Evolutionary conservation across 2,113 vertebrate genomes (phyloP), one percentile per base, ranked within the genome.

Genomic region (Pseudonaja textilis): DNA sequence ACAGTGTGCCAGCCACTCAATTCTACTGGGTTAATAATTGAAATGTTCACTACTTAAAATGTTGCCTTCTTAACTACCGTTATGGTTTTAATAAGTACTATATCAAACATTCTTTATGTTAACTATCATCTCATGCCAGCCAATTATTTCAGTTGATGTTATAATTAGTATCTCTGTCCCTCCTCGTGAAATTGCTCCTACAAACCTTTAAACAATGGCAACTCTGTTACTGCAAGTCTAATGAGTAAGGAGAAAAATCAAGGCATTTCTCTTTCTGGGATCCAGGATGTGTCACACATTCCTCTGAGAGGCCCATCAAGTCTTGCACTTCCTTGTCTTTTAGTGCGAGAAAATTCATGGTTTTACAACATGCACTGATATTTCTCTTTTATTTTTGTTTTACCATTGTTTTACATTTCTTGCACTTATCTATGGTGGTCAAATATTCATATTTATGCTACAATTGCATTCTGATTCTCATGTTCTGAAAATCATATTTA

Each of bases 11-110:
- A 89, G 7, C 88, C 74, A 42, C 42, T 74, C 3, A n/a, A 5
- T 50, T 61, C 88, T 90, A 42, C 34, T n/a, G 25, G 42, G 34
- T 25, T 86, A 88, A 90, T 34, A 1, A 4, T 6, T 81, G 45
- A 88, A 91, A 91, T 92, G 90, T 86, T 90, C 1, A 3, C 39
- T 88, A 57, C 1, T 93, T 85, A 92, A 91, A 91, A 96, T 54
- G 42, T 42, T 16, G 11, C 45, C 81, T 86, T 50, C 56, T 55
- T 18, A 26, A 42, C 20, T 42, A 54, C n/a, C 26, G 6, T 86
- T 87, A 23, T 26, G 54, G 14, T 34, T 45, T 69, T 42, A 54
- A 29, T 42, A 39, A 89, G 26, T 50, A n/a, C 54, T 85, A 85
- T 90, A 57, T 45, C 52, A 20, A 93, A 90, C 23, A 29, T 90